Percentiles rank a stretch among this genome's conserved stretches.
Evolutionary conservation across 2,113 vertebrate species (phyloP).

Genomic region (Ceratotherium simum): DNA sequence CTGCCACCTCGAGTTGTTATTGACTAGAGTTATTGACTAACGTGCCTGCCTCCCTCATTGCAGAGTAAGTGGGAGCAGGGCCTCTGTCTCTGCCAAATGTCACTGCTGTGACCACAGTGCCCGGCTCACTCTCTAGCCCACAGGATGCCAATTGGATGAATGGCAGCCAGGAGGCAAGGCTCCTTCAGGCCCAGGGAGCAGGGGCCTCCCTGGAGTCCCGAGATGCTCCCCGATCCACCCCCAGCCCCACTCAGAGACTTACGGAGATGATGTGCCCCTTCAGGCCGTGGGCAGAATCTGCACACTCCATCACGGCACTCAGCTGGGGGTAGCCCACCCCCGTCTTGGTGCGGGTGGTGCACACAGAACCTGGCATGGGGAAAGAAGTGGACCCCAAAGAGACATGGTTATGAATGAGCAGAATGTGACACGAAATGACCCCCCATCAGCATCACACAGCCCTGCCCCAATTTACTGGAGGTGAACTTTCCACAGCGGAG

Average conservation of each 20-base stretch:
- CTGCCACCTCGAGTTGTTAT: rapidly evolving
- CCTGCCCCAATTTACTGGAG: too few species aligned
- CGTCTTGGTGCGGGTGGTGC: constrained; percentile 98
- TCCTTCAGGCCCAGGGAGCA: too few species aligned
- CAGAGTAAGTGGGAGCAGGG: too few species aligned
- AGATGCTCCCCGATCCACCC: rapidly evolving
- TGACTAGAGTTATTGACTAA: too few species aligned
- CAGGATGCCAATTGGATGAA: rapidly evolving
- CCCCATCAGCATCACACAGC: neutral
- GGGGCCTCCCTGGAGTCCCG: rapidly evolving
- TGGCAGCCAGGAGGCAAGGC: neutral
- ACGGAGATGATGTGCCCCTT: constrained; percentile 99
- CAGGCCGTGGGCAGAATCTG: constrained; percentile 97
- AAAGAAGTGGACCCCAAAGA: neutral
- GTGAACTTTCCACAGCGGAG: rapidly evolving
- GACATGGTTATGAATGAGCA: neutral
- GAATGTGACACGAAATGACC: rapidly evolving
- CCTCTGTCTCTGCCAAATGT: neutral
- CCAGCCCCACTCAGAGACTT: constrained; percentile 66
- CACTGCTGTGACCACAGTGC: rapidly evolving
- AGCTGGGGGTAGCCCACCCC: constrained; percentile 98
- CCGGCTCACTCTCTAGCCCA: neutral
- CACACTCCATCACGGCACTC: constrained; percentile 99
- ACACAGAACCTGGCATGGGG: constrained; percentile 93
- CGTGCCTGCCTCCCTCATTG: rapidly evolving